phyloP scores from a whole-genome alignment of 2,888 invertebrate genomes.

The Smittia sp. region DNA sequence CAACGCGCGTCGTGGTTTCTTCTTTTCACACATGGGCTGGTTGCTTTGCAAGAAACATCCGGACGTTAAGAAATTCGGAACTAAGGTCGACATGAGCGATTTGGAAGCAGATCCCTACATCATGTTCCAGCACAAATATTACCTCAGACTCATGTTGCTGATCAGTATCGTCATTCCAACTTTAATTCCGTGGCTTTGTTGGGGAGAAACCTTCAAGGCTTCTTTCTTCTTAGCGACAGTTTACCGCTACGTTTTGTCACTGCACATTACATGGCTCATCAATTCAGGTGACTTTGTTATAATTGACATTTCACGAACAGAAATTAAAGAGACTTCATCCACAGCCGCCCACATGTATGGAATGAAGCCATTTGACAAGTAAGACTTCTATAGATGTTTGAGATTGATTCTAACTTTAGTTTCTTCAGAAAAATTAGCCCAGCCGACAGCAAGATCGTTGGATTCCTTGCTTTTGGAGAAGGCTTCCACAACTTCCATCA shows the following conservation, averaged over 20 bases:
- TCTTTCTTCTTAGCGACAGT: not conserved
- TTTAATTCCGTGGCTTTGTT: not conserved
- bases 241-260: not conserved
- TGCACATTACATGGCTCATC: constrained; percentile 34
- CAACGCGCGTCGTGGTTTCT: constrained; percentile 29
- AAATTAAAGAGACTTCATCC: too few species aligned
- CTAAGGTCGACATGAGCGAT: constrained; percentile 21
- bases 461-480: constrained; percentile 27
- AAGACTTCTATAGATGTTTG: constrained; percentile 48
- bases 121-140: constrained; percentile 25
- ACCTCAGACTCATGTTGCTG: not conserved
- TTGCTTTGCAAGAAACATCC: constrained; percentile 29
- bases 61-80: constrained; percentile 32
- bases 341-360: constrained; percentile 29
- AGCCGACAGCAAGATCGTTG: constrained; percentile 62
- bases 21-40: constrained; percentile 39
- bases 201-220: not conserved
- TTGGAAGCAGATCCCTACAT: constrained; percentile 18
- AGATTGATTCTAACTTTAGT: not conserved
- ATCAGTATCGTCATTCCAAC: not conserved
- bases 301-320: too few species aligned
- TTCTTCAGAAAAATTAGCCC: constrained; percentile 61
- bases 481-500: constrained; percentile 78
- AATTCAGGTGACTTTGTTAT: constrained; percentile 21
- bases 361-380: constrained; percentile 30